Evolutionary conservation across 2,113 vertebrate species (phyloP).

Genomic region (Chionodraco myersi): DNA sequence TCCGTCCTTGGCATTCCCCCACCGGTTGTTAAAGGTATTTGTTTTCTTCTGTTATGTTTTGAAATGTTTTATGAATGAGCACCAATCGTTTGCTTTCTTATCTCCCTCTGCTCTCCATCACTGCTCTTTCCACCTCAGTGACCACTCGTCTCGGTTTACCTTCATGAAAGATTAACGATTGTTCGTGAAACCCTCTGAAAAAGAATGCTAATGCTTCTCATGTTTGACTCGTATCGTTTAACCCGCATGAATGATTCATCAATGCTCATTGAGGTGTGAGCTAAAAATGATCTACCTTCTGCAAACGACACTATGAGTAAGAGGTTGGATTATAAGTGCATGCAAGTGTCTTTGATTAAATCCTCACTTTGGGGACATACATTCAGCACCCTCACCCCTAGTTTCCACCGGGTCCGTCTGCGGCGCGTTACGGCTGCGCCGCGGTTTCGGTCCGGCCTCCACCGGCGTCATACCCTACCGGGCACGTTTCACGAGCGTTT

Average conservation of each 20-base stretch:
- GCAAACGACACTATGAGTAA: not conserved
- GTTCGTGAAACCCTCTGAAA: conserved; percentile 24
- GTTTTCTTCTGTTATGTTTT: not conserved
- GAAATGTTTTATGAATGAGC: not conserved
- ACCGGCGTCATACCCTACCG: too few species aligned
- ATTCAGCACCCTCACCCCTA: not conserved
- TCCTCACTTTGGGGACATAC: conserved; percentile 8
- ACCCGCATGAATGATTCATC: conserved; percentile 57
- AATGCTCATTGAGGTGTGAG: conserved; percentile 3
- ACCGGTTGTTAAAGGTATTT: not conserved
- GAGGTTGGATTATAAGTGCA: not conserved
- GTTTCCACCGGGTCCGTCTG: too few species aligned
- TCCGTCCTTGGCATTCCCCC: not conserved
- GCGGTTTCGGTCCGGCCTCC: too few species aligned
- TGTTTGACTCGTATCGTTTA: conserved; percentile 59
- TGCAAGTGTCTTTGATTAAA: not conserved
- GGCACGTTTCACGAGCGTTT: too few species aligned
- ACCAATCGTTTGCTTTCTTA: not conserved
- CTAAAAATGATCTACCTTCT: conserved; percentile 15
- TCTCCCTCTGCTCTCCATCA: not conserved
- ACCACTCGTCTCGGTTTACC: conserved; percentile 34
- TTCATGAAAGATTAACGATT: conserved; percentile 58
- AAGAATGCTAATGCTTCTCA: conserved; percentile 38
- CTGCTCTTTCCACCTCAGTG: conserved; percentile 27
- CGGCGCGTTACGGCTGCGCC: too few species aligned